These are phyloP conservation scores for Oxycera nigricornis DNA, from an alignment of 2,888 invertebrate genomes.

Conservation along the genomic window DNA sequence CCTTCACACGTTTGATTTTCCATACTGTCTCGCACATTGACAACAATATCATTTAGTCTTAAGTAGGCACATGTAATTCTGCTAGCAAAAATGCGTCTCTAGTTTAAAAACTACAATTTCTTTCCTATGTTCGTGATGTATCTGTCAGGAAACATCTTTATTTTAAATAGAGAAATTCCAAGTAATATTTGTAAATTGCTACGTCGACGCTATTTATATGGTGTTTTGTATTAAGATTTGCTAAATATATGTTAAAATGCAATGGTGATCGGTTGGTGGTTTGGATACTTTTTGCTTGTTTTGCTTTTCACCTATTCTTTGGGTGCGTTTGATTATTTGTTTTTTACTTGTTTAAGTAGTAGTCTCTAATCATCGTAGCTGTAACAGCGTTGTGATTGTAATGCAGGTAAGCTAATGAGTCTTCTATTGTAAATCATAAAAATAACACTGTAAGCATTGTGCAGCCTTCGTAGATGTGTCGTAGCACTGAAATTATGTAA, in stretches of 20 bases:
- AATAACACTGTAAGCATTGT: not conserved
- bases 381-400: not conserved
- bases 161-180: not conserved
- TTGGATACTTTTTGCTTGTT: conserved; percentile 15
- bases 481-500: not conserved
- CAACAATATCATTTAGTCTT: not conserved
- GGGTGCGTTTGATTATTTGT: not conserved
- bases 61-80: not conserved
- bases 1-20: conserved; percentile 13
- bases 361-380: not conserved
- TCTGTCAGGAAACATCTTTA: not conserved
- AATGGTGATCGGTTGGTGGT: conserved; percentile 7
- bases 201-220: conserved; percentile 42
- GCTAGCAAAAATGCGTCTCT: conserved; percentile 19
- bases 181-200: not conserved
- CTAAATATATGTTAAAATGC: not conserved
- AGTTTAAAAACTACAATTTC: conserved; percentile 10
- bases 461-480: not conserved
- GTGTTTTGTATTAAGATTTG: conserved; percentile 40
- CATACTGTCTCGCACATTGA: not conserved
- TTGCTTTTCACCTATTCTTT: not conserved
- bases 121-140: not conserved
- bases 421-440: not conserved
- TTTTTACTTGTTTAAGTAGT: not conserved
- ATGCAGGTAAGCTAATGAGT: conserved; percentile 44